Percentiles rank a stretch among this genome's conserved stretches.
phyloP scores from a whole-genome alignment of 2,888 invertebrate genomes.

The Xestia sexstrigata region DNA sequence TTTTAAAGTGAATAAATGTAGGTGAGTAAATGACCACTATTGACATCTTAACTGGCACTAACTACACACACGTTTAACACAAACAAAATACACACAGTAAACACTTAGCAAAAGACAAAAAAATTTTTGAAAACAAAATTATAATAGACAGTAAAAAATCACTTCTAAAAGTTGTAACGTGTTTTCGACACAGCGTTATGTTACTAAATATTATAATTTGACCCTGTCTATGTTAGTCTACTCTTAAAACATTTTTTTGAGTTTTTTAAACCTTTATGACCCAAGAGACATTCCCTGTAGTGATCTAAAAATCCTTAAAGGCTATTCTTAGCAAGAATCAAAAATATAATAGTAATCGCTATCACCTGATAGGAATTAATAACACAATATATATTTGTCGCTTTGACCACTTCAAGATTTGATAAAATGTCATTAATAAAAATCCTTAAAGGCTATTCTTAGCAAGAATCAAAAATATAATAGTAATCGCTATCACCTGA shows the following conservation, averaged over 20 bases:
- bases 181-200: background rate
- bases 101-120: background rate
- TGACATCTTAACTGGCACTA: too few species aligned
- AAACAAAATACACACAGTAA: background rate
- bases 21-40: too few species aligned
- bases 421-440: constrained; percentile 73
- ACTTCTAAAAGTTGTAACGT: background rate
- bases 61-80: background rate
- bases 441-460: constrained; percentile 29
- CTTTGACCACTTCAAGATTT: constrained; percentile 22
- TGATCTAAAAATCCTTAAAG: background rate
- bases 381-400: constrained; percentile 49
- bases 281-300: background rate
- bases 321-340: constrained; percentile 61
- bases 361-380: constrained; percentile 70
- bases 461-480: constrained; percentile 65
- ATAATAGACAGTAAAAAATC: background rate
- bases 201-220: background rate
- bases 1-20: too few species aligned
- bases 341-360: constrained; percentile 67
- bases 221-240: background rate
- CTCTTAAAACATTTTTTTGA: background rate
- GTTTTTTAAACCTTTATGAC: background rate
- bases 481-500: constrained; percentile 66
- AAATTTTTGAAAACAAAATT: background rate